phyloP scores from a whole-genome alignment of 1,140 invertebrate genomes.

The Sycobia sp. region DNA sequence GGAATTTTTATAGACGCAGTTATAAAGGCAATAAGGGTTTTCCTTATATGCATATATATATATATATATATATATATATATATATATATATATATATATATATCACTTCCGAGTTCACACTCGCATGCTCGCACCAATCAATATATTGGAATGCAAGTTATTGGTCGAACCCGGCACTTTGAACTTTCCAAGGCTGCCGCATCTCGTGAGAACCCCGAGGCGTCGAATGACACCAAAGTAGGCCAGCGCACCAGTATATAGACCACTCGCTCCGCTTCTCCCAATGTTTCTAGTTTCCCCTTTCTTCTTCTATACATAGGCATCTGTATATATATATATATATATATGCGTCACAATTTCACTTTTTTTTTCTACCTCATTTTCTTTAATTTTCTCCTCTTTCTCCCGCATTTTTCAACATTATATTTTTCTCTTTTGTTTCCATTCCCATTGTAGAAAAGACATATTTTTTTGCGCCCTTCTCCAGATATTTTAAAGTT shows the following conservation, averaged over 20 bases:
- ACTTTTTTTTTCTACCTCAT: neutral
- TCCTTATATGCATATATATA: too few relatives aligned
- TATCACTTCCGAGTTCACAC: too few relatives aligned
- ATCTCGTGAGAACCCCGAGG: constrained; percentile 2
- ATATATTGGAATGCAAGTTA: constrained; percentile 24
- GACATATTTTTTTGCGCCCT: neutral
- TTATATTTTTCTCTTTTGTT: too few relatives aligned
- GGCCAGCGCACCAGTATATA: constrained; percentile 23
- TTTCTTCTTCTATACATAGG: constrained; percentile 4
- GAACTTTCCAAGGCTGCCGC: constrained; percentile 29
- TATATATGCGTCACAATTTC: neutral
- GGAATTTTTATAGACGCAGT: too few relatives aligned
- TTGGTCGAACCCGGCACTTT: constrained; percentile 25
- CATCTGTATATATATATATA: neutral
- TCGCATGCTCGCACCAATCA: constrained; percentile 9
- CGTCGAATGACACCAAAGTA: constrained; percentile 29
- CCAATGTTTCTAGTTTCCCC: constrained; percentile 16
- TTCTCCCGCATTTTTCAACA: neutral
- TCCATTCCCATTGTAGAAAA: neutral
- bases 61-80: too few relatives aligned
- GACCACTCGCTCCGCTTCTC: constrained; percentile 2
- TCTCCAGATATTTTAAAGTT: neutral
- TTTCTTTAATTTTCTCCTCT: constrained; percentile 7
- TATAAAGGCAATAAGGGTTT: too few relatives aligned
- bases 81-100: too few relatives aligned